Conservation (phyloP, 2,113 vertebrate genomes). For the Corythaeola cristata region DNA sequence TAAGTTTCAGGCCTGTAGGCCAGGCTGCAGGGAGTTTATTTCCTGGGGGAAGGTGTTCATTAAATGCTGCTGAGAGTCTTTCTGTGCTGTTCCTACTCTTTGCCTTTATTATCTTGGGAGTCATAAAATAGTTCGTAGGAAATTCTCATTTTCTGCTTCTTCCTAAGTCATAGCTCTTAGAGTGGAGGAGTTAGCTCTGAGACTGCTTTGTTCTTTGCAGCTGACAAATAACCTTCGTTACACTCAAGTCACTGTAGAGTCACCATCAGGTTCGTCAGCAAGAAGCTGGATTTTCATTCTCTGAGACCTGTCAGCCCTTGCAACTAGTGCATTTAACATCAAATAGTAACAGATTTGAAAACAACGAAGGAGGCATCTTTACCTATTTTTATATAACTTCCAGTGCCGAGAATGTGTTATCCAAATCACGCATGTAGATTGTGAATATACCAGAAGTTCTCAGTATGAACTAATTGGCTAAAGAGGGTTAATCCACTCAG, state of each 20-base stretch:
- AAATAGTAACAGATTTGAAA: neutral
- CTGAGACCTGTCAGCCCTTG: neutral
- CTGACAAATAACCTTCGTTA: neutral
- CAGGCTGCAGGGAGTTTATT: neutral
- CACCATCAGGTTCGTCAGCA: neutral
- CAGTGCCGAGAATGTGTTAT: neutral
- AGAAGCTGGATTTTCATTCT: neutral
- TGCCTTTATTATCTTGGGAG: neutral
- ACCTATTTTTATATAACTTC: neutral
- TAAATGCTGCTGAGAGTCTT: neutral
- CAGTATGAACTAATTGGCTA: neutral
- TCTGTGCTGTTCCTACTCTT: neutral
- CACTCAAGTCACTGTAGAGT: neutral
- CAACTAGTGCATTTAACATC: neutral
- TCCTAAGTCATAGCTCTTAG: neutral
- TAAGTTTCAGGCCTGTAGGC: neutral
- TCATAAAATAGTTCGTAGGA: neutral
- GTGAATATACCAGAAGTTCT: neutral
- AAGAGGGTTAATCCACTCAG: neutral
- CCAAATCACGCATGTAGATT: neutral
- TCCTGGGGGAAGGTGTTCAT: neutral
- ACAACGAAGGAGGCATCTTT: neutral
- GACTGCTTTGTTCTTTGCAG: neutral
- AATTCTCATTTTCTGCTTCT: neutral
- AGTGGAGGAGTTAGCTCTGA: neutral